phyloP scores from a whole-genome alignment of 2,888 invertebrate genomes.

The Amaurobius ferox region DNA sequence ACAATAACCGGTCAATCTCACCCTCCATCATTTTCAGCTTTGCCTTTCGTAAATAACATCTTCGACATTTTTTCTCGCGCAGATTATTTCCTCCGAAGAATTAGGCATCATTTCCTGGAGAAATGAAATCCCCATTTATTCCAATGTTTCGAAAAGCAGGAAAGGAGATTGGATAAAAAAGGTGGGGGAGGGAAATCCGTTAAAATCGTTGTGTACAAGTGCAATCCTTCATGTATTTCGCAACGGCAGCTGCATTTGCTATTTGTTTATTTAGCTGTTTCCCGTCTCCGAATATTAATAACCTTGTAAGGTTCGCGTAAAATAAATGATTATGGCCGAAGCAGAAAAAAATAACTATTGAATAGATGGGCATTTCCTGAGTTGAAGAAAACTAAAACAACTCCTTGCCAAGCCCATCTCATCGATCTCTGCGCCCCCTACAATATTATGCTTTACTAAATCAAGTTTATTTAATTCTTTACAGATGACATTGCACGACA shows the following conservation, averaged over 20 bases:
- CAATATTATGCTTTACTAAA: slow-evolving; percentile 56
- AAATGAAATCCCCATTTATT: slow-evolving; percentile 36
- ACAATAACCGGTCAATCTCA: too few relatives aligned
- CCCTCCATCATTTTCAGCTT: too few relatives aligned
- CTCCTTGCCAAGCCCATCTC: slow-evolving; percentile 31
- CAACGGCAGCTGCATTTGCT: slow-evolving; percentile 22
- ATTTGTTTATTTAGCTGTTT: slow-evolving; percentile 20
- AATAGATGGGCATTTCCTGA: slow-evolving; percentile 64
- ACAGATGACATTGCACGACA: slow-evolving; percentile 54
- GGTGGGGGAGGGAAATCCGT: slow-evolving; percentile 12
- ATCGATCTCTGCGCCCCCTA: slow-evolving; percentile 55
- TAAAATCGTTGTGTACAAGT: slow-evolving; percentile 32
- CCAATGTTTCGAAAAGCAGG: not conserved
- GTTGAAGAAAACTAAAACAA: slow-evolving; percentile 39
- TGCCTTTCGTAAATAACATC: too few relatives aligned
- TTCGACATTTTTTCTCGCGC: not conserved
- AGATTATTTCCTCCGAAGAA: slow-evolving; percentile 6
- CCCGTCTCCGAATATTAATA: slow-evolving; percentile 58
- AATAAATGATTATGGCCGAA: slow-evolving; percentile 68
- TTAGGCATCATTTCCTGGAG: slow-evolving; percentile 8
- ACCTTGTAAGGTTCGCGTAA: slow-evolving; percentile 56
- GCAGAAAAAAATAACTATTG: slow-evolving; percentile 66
- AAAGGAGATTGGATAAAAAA: not conserved
- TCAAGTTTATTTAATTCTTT: slow-evolving; percentile 66
- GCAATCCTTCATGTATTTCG: slow-evolving; percentile 39